Evolutionary conservation across 2,888 invertebrate species (phyloP).

Genomic region (Furcula furcula): DNA sequence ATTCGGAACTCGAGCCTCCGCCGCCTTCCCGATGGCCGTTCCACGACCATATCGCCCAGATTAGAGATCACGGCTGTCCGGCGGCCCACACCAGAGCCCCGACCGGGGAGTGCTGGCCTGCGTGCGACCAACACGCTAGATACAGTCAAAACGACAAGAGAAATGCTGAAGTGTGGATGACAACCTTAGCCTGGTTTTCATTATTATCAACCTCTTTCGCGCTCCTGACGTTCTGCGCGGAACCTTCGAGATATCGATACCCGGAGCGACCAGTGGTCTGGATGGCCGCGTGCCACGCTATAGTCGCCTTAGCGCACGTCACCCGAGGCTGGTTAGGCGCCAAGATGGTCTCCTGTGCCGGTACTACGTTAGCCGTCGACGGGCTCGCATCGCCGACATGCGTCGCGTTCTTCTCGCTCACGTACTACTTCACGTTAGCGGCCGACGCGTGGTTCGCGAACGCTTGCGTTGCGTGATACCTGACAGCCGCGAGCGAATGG

Average conservation of each 20-base stretch:
- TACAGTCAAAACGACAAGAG: constrained; percentile 86
- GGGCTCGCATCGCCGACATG: constrained; percentile 82
- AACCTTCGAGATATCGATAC: constrained; percentile 94
- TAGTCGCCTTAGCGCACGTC: constrained; percentile 88
- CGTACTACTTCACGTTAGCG: constrained; percentile 90
- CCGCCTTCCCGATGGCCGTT: constrained; percentile 70
- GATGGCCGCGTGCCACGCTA: constrained; percentile 92
- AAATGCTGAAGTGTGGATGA: constrained; percentile 87
- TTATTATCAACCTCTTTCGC: constrained; percentile 92
- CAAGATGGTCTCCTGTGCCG: constrained; percentile 55
- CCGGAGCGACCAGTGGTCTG: constrained; percentile 96
- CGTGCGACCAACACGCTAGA: constrained; percentile 86
- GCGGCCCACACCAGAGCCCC: constrained; percentile 82
- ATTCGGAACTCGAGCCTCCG: constrained; percentile 66
- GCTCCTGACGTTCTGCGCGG: constrained; percentile 93
- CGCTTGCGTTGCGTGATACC: constrained; percentile 93
- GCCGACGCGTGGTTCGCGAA: constrained; percentile 94
- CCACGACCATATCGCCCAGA: constrained; percentile 43
- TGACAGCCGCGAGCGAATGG: constrained; percentile 96
- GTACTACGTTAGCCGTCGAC: constrained; percentile 67
- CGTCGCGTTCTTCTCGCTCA: constrained; percentile 87
- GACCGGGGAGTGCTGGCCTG: constrained; percentile 83
- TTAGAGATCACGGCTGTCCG: constrained; percentile 77
- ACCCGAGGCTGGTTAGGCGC: constrained; percentile 84
- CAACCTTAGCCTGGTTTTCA: constrained; percentile 89